phyloP scores from a whole-genome alignment of 2,797 vertebrate species.

The Geotrypetes seraphini region DNA sequence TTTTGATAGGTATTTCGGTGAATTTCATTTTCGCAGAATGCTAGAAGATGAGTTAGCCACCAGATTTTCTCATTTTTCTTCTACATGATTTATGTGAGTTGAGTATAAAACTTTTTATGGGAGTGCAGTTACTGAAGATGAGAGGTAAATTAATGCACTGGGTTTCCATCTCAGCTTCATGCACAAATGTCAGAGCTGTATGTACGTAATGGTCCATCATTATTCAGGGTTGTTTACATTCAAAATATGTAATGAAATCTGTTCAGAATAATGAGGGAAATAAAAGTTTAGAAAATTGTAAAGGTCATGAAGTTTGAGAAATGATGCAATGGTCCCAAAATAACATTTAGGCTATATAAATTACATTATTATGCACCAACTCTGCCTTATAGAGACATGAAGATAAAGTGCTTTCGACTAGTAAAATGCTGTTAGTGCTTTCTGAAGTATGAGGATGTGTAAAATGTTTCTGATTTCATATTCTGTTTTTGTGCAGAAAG shows the following conservation, averaged over 20 bases:
- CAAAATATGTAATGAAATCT: conserved; percentile 99
- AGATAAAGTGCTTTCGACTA: conserved; percentile 96
- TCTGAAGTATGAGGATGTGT: conserved; percentile 98
- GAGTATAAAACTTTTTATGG: conserved; percentile 91
- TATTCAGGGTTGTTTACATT: conserved; percentile 99
- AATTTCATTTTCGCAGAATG: conserved; percentile 99
- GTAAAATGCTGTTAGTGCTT: conserved; percentile 97
- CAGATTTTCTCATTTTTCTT: conserved; percentile 99
- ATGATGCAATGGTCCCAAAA: conserved; percentile 94
- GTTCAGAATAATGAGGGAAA: conserved; percentile 99
- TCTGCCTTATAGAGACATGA: conserved; percentile 93
- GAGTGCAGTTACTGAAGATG: conserved; percentile 66
- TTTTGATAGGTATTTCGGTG: conserved; percentile 99
- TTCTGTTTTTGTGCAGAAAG: conserved; percentile 68
- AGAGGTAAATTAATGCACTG: conserved; percentile 82
- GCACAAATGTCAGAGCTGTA: conserved; percentile 67
- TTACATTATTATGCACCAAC: conserved; percentile 98
- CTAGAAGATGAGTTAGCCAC: conserved; percentile 97
- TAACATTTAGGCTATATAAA: conserved; percentile 98
- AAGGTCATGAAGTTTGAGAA: conserved; percentile 99
- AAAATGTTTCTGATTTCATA: conserved; percentile 96
- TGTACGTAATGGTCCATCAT: conserved; percentile 79
- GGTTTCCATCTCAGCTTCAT: conserved; percentile 70
- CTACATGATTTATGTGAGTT: conserved; percentile 98
- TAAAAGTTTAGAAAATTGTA: conserved; percentile 99